Percentiles rank a stretch among this genome's conserved stretches.
Evolutionary conservation across 23 tunicate genomes (phyloP).

Genomic region (Halocynthia roretzi): DNA sequence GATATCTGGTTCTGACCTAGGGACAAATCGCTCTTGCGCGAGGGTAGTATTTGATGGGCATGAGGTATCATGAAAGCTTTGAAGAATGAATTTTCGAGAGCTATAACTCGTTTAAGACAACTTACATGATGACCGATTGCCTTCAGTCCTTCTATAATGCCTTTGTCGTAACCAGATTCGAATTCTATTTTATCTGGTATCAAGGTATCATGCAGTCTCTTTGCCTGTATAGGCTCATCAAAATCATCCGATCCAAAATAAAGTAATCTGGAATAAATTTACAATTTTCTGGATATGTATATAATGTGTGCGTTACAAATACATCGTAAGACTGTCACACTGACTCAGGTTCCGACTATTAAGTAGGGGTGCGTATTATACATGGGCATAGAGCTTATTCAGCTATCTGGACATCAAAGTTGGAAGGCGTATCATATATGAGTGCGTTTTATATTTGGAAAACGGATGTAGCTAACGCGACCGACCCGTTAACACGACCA

Average conservation of each 20-base stretch:
- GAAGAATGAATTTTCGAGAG: neutral
- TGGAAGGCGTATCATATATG: too few species aligned
- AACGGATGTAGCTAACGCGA: too few species aligned
- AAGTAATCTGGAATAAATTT: conserved; percentile 40
- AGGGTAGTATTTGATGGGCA: too few species aligned
- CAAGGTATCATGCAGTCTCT: conserved; percentile 52
- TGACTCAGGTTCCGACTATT: too few species aligned
- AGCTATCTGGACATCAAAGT: conserved; percentile 1
- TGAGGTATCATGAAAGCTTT: neutral
- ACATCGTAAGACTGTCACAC: too few species aligned
- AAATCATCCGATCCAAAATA: conserved; percentile 74
- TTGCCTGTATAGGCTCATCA: conserved; percentile 61
- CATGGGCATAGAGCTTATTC: neutral
- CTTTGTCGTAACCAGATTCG: conserved; percentile 48
- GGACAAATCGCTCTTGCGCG: too few species aligned
- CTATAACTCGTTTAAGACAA: neutral
- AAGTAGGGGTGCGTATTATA: neutral
- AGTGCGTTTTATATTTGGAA: too few species aligned
- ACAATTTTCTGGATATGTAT: neutral
- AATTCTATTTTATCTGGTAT: conserved; percentile 42
- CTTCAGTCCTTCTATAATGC: conserved; percentile 29
- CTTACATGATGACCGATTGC: conserved; percentile 68
- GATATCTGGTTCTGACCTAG: too few species aligned
- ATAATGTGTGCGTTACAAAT: too few species aligned
- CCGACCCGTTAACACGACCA: too few species aligned